These are phyloP conservation scores for Dryadula phaetusa DNA, from an alignment of 2,888 invertebrate species.

Conservation along the genomic window DNA sequence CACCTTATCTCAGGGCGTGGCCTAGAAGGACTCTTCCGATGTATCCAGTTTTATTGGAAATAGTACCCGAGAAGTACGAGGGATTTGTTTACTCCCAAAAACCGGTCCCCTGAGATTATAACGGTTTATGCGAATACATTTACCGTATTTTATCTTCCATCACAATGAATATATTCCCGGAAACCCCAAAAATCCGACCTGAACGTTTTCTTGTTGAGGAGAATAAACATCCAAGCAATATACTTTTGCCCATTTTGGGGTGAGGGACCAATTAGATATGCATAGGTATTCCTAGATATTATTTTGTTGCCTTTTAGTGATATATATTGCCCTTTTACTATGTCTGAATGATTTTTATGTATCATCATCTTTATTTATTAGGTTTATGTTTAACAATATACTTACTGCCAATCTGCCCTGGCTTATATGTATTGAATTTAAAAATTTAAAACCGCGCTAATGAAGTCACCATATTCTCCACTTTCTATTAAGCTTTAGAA, in stretches of 20 bases:
- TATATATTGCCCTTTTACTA: too few species aligned
- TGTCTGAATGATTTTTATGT: too few species aligned
- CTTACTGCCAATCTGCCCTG: too few species aligned
- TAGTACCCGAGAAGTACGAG: constrained; percentile 57
- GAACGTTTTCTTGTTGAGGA: constrained; percentile 60
- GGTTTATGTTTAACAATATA: too few species aligned
- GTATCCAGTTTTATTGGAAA: constrained; percentile 62
- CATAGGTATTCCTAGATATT: background rate
- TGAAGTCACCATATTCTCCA: too few species aligned
- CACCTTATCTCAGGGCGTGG: constrained; percentile 60
- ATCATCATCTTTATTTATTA: too few species aligned
- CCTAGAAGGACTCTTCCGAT: constrained; percentile 57
- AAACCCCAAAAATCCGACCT: constrained; percentile 58
- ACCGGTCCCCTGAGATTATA: constrained; percentile 56
- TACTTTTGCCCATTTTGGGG: constrained; percentile 10
- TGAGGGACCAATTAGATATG: constrained; percentile 50
- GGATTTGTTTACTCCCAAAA: constrained; percentile 49
- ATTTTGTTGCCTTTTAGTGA: background rate
- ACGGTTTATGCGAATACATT: constrained; percentile 60
- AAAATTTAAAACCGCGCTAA: too few species aligned
- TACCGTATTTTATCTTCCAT: constrained; percentile 63
- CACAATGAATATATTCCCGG: constrained; percentile 57
- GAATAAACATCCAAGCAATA: constrained; percentile 56
- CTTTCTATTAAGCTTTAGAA: too few species aligned
- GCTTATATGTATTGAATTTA: too few species aligned